These are phyloP conservation scores for Scalopus aquaticus DNA, from an alignment of 2,113 vertebrate species.

Conservation along the genomic window DNA sequence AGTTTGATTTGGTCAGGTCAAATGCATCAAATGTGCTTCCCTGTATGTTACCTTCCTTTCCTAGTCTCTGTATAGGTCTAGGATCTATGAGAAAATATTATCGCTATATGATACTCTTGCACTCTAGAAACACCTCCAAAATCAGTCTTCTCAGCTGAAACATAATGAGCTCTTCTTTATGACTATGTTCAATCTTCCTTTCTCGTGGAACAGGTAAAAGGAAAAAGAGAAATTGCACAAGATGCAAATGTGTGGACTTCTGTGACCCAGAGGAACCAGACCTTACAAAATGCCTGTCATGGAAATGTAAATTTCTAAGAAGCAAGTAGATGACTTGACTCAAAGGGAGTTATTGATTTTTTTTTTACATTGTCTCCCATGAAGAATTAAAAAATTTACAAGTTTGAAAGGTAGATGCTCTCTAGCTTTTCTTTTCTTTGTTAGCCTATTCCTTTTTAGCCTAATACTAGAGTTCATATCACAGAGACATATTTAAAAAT, in stretches of 20 bases:
- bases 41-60: neutral
- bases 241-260: slow-evolving; percentile 58
- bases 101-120: slow-evolving; percentile 24
- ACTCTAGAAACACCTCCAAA: slow-evolving; percentile 39
- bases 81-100: slow-evolving; percentile 56
- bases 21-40: neutral
- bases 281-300: slow-evolving; percentile 66
- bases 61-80: neutral
- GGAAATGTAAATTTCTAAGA: slow-evolving; percentile 67
- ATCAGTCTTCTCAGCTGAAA: slow-evolving; percentile 59
- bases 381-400: slow-evolving; percentile 52
- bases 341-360: slow-evolving; percentile 61
- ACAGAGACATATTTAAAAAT: neutral
- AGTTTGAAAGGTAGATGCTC: neutral
- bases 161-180: slow-evolving; percentile 58
- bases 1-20: slow-evolving; percentile 31
- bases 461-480: neutral
- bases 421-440: neutral
- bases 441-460: neutral
- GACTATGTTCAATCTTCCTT: slow-evolving; percentile 61
- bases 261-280: slow-evolving; percentile 60
- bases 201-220: neutral
- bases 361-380: neutral
- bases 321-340: slow-evolving; percentile 39
- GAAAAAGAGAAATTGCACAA: slow-evolving; percentile 59